phyloP scores from a whole-genome alignment of 2,888 invertebrate species.

The Cryptus viduatorius region DNA sequence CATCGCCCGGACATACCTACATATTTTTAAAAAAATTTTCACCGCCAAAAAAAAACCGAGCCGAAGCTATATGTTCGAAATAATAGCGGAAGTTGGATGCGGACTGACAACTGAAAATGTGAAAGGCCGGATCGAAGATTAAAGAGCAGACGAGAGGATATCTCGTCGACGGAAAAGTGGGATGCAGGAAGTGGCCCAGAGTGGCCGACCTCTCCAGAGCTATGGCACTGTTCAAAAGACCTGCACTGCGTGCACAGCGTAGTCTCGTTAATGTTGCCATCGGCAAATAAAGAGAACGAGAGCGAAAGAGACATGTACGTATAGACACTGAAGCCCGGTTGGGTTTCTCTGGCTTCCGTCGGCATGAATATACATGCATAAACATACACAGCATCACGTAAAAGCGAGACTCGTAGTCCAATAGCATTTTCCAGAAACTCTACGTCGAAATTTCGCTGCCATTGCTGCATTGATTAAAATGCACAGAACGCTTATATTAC shows the following conservation, averaged over 20 bases:
- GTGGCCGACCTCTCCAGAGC: neutral
- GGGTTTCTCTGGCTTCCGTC: neutral
- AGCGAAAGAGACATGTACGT: conserved; percentile 13
- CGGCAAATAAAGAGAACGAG: neutral
- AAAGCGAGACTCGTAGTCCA: conserved; percentile 17
- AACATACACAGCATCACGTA: neutral
- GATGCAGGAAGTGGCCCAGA: neutral
- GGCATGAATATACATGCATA: neutral
- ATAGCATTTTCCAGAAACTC: conserved; percentile 6
- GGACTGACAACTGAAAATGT: conserved; percentile 13
- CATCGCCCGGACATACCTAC: neutral
- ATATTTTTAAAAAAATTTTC: conserved; percentile 13
- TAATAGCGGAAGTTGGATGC: neutral
- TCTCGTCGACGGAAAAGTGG: conserved; percentile 18
- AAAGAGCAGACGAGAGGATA: conserved; percentile 25
- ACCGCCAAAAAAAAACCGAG: neutral
- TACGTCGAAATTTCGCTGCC: neutral
- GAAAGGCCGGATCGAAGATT: conserved; percentile 40
- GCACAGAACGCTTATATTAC: neutral
- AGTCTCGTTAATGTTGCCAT: conserved; percentile 10
- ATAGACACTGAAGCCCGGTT: neutral
- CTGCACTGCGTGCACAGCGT: neutral
- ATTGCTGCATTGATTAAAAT: conserved; percentile 8
- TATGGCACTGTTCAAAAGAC: neutral
- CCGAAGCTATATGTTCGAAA: neutral